Base-by-base conservation (phyloP, 2,888 invertebrate genomes). In the Dexiosoma caninum region DNA sequence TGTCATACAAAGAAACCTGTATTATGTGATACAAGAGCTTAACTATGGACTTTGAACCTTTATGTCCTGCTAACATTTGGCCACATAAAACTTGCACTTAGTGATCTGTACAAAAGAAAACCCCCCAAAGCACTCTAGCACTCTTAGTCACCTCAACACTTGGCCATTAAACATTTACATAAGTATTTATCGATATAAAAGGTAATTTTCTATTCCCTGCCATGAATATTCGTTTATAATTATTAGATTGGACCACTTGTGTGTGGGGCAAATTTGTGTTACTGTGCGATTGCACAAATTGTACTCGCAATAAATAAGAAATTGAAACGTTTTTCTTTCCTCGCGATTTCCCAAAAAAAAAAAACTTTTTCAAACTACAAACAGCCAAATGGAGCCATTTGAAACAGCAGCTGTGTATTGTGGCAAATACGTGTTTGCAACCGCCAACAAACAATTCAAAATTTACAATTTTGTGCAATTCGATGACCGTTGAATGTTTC, bases 161-260 rank as follows among this genome's bases (percentile, higher is more conserved):
- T 42, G 53, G 23, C 49, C 35, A 66, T 23, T 37, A 66, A 66
- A 51, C 35, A 37, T 9, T 60, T 62, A 44, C 55, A 55, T 55
- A 27, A 60, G 32, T 4, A 14, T 1, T 4, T 27, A 3, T 10
- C 3, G 6, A 21, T n/a, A 32, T 21, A n/a, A 32, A 32, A 32
- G n/a, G 32, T 32, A 46, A 62, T 46, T 62, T 32, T 14, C 32
- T 30, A 30, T 30, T 42, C 42, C 27, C 16, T 30, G 10, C 30
- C 60, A 72, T 78, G 60, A 72, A 53, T 67, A 67, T 60, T 60
- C 60, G 53, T 46, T 55, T 46, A 16, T 66, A 67, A 78, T 78
- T 72, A 72, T 67, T 55, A 30, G 14, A 64, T 42, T 57, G 40
- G 35, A 57, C 21, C 67, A 78, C 42, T 64, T 75, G n/a, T 9